phyloP scores from a whole-genome alignment of 1,140 invertebrate genomes.

The Euwallacea similis region DNA sequence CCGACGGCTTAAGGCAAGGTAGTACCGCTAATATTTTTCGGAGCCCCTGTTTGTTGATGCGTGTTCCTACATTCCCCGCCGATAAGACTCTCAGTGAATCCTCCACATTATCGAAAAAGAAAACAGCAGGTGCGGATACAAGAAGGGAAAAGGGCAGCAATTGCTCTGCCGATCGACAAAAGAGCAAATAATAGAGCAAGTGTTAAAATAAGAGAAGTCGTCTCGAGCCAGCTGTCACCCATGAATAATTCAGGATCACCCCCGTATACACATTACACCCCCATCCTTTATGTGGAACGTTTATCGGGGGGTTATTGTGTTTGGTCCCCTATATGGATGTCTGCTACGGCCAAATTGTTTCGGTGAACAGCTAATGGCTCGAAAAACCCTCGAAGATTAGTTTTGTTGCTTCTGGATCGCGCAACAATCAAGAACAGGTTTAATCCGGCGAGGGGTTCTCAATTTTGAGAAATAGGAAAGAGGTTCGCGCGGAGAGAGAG shows the following conservation, averaged over 20 bases:
- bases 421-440: no score
- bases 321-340: neutral
- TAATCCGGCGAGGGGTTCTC: no score
- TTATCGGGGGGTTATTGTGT: conserved; percentile 14
- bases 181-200: conserved; percentile 26
- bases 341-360: neutral
- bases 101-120: no score
- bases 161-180: neutral
- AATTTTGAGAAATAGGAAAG: no score
- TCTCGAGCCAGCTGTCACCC: conserved; percentile 21
- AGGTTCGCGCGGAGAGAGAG: no score
- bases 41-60: no score
- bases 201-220: conserved; percentile 28
- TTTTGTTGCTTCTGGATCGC: conserved; percentile 1
- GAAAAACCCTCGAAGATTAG: conserved; percentile 21
- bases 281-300: conserved; percentile 22
- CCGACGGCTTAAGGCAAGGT: no score
- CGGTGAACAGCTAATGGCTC: conserved; percentile 17
- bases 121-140: no score
- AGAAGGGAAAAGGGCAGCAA: no score
- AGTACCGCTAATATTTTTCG: no score
- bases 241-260: conserved; percentile 20
- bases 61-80: no score
- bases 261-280: conserved; percentile 22
- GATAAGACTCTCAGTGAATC: no score